These are phyloP conservation scores for Sclerurus mexicanus DNA, from an alignment of 2,113 vertebrate species.

Conservation along the genomic window DNA sequence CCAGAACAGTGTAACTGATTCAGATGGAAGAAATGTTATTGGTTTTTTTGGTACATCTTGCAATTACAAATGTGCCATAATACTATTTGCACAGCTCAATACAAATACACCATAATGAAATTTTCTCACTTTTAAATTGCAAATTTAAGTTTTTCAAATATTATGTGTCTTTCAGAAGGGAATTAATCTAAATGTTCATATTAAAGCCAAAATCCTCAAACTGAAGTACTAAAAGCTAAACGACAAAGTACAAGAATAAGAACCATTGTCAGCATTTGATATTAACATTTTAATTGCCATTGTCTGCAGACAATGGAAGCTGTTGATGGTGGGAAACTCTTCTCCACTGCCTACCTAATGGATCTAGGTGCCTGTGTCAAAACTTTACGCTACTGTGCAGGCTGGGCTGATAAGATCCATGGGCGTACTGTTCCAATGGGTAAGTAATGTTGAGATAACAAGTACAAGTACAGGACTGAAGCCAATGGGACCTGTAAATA, in stretches of 20 bases:
- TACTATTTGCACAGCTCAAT: neutral
- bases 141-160: neutral
- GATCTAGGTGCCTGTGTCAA: slow-evolving; percentile 83
- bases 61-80: neutral
- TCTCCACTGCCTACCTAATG: slow-evolving; percentile 77
- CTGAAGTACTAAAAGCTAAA: neutral
- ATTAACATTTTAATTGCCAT: neutral
- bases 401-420: slow-evolving; percentile 90
- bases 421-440: slow-evolving; percentile 86
- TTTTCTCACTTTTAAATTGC: neutral
- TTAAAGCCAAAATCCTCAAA: neutral
- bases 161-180: neutral
- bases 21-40: neutral
- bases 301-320: slow-evolving; percentile 83
- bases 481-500: neutral
- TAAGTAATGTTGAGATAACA: slow-evolving; percentile 51
- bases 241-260: neutral
- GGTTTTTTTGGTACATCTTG: neutral
- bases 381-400: slow-evolving; percentile 83
- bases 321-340: slow-evolving; percentile 85
- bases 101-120: neutral
- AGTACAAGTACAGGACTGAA: neutral
- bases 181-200: neutral
- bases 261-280: neutral
- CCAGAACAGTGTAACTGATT: neutral